These are phyloP conservation scores for Podocnemis expansa DNA, from an alignment of 2,113 vertebrate species.

Conservation along the genomic window DNA sequence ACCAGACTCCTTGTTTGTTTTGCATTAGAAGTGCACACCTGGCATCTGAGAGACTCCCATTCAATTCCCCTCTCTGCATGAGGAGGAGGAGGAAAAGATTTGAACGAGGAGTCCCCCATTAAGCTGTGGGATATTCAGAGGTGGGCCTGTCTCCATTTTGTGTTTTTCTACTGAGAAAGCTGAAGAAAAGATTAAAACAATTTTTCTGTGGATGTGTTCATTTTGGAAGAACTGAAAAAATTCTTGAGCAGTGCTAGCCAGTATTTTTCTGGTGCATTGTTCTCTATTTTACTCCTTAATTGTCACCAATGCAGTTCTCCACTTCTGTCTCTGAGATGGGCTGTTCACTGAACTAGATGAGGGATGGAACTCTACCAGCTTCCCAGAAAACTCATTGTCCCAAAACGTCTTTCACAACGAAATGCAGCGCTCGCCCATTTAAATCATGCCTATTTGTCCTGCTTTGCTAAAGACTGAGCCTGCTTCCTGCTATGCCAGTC, in stretches of 20 bases:
- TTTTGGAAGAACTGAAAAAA: background rate
- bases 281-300: too few species aligned
- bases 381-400: background rate
- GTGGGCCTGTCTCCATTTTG: accelerated
- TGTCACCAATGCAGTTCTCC: too few species aligned
- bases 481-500: too few species aligned
- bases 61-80: background rate
- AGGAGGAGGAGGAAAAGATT: background rate
- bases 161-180: background rate
- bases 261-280: too few species aligned
- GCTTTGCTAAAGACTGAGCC: too few species aligned
- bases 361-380: background rate
- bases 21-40: too few species aligned
- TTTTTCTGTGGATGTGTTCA: background rate
- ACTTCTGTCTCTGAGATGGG: too few species aligned
- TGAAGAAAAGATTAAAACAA: too few species aligned
- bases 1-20: too few species aligned
- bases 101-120: background rate
- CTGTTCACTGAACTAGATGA: background rate
- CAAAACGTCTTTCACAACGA: background rate
- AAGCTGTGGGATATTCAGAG: background rate
- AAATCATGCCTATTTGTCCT: too few species aligned
- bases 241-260: too few species aligned
- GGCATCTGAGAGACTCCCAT: background rate
- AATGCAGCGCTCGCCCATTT: accelerated